phyloP scores from a whole-genome alignment of 2,113 vertebrate species.

The Pithys albifrons region DNA sequence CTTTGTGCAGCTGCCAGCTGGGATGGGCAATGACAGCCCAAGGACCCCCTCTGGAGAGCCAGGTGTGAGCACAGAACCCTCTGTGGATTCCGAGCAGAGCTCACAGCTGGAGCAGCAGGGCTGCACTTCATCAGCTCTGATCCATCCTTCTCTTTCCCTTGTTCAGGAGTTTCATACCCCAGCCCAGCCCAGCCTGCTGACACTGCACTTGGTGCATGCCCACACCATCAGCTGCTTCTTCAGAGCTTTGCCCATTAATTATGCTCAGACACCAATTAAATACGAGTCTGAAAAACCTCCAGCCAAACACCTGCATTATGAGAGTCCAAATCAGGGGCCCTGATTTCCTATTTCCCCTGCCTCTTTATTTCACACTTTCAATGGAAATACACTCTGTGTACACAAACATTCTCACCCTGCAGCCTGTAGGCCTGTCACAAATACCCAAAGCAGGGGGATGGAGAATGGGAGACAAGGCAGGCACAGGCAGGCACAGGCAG shows the following conservation, averaged over 20 bases:
- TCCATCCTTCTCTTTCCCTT: neutral
- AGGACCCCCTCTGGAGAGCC: rapidly evolving
- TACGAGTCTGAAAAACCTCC: neutral
- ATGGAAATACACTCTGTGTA: neutral
- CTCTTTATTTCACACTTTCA: neutral
- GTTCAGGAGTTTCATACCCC: neutral
- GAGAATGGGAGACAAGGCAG: neutral
- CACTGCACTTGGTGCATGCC: neutral
- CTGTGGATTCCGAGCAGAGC: neutral
- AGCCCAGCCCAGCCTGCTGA: neutral
- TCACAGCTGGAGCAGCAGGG: neutral
- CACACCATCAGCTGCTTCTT: neutral
- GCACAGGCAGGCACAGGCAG: neutral
- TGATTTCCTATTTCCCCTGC: neutral
- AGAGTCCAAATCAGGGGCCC: neutral
- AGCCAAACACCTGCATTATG: neutral
- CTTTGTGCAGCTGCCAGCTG: neutral
- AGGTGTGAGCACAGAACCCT: neutral
- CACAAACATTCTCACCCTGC: neutral
- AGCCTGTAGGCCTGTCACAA: neutral
- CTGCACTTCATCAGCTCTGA: neutral
- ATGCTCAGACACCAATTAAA: neutral
- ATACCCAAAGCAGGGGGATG: neutral
- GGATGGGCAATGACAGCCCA: neutral
- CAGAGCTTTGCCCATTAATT: neutral